phyloP scores from a whole-genome alignment of 2,113 vertebrate genomes.

The Parotia lawesii region DNA sequence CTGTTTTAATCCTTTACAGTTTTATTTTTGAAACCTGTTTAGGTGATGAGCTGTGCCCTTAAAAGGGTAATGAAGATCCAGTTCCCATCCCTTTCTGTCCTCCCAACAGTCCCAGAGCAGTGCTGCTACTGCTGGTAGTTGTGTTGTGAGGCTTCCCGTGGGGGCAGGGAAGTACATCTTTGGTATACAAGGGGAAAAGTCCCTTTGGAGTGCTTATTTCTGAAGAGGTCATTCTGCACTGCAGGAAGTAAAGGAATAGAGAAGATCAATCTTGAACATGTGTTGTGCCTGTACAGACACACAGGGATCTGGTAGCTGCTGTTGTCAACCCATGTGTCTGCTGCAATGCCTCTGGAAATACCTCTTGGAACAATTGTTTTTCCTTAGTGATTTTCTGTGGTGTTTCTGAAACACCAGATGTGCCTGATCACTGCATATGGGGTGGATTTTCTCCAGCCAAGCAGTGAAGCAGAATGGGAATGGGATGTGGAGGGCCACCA shows the following conservation, averaged over 20 bases:
- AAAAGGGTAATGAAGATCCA: neutral
- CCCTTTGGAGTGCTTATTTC: neutral
- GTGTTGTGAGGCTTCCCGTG: neutral
- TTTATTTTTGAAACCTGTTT: neutral
- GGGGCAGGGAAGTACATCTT: neutral
- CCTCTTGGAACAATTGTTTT: neutral
- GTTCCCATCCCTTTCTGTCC: neutral
- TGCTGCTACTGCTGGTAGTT: neutral
- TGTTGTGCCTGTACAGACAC: neutral
- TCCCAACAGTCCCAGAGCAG: neutral
- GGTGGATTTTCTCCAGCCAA: neutral
- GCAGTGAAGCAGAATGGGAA: neutral
- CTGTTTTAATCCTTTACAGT: neutral
- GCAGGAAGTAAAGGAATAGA: neutral
- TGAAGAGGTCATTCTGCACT: neutral
- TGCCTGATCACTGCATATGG: neutral
- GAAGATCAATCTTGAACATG: neutral
- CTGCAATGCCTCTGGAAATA: neutral
- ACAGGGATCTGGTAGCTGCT: neutral
- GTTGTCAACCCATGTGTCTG: rapidly evolving
- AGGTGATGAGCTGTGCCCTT: neutral
- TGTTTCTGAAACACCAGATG: neutral
- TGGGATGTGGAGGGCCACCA: rapidly evolving
- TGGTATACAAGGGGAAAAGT: neutral
- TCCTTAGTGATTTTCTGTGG: neutral